Percentiles rank a stretch among this genome's conserved stretches.
Evolutionary conservation across 2,888 invertebrate species (phyloP).

Genomic region (Thysanoteuthis rhombus): DNA sequence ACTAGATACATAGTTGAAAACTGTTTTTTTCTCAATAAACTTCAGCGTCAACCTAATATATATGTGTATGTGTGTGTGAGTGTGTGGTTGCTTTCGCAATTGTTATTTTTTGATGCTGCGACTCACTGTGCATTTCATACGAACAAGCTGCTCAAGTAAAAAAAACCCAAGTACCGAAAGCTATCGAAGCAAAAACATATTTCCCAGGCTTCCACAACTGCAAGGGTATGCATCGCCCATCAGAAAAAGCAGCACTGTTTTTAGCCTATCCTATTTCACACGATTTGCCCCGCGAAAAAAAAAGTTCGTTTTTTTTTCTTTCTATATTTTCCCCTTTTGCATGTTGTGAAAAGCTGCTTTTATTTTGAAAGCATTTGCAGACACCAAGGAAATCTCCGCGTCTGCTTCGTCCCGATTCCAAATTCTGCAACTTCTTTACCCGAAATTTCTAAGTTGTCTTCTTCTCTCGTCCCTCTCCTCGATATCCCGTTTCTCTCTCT

Average conservation of each 20-base stretch:
- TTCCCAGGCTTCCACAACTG: not conserved
- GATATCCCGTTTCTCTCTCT: too few relatives aligned
- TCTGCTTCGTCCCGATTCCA: not conserved
- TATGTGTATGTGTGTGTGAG: too few relatives aligned
- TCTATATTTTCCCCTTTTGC: not conserved
- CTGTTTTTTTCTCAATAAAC: too few relatives aligned
- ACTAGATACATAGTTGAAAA: too few relatives aligned
- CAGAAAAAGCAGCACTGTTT: not conserved
- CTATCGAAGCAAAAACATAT: not conserved
- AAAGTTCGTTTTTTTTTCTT: not conserved
- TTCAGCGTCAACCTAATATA: too few relatives aligned
- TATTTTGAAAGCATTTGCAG: not conserved
- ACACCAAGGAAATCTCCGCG: not conserved
- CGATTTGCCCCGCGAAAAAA: not conserved
- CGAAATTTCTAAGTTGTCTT: not conserved
- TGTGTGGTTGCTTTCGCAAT: too few relatives aligned
- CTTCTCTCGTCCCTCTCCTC: too few relatives aligned
- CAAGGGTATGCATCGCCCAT: not conserved
- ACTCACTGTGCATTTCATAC: not conserved
- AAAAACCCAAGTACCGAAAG: not conserved
- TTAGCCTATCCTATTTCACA: slow-evolving; percentile 12
- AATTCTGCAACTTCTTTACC: too few relatives aligned
- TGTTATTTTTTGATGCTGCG: not conserved
- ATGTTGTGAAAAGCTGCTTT: not conserved
- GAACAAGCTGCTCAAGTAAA: not conserved